Base-by-base conservation (phyloP, 2,797 vertebrate genomes). In the Acestrorhynchus altus region DNA sequence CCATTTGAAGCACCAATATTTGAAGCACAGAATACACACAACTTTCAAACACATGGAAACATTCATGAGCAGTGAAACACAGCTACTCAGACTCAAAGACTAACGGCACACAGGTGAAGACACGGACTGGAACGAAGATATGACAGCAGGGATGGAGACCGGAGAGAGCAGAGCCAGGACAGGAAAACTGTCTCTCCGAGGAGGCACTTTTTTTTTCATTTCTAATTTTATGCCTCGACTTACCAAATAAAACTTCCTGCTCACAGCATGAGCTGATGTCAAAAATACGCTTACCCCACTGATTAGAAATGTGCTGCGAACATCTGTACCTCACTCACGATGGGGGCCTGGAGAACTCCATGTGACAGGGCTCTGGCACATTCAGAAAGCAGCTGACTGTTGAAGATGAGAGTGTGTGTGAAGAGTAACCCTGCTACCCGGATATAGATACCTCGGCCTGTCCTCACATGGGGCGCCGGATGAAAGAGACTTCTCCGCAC, bases 401-500 rank as follows among this genome's bases (percentile, higher is more conserved):
- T 24, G 28, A 35, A 66, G 31, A 77, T 39, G 12, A 22, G 57
- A 63, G 31, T 60, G 24, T 24, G 8, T 51, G 39, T 72, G n/a
- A 72, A 59, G 28, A 72, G 44, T 31, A 39, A 15, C 26, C 28
- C 20, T 16, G 1, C 31, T 16, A 56, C 61, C 40, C 69, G n/a
- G 52, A 64, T 35, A 67, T 39, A 0, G 12, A 59, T 40, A 73
- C 67, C 35, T 42, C 3, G 39, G 46, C 28, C 61, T 42, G 12
- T 16, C 60, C 68, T 47, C 49, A 39, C 40, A 47, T 4, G 13
- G 31, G 57, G 49, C 22, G 49, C 64, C 39, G 44, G 68, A 70
- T 78, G 49, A 65, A 74, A 74, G 35, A 65, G 15, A n/a, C 52
- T 26, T 12, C 16, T 56, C 54, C 44, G 40, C 49, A 18, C 39